Conservation (phyloP, 2,888 invertebrate genomes). For the Griposia aprilina region DNA sequence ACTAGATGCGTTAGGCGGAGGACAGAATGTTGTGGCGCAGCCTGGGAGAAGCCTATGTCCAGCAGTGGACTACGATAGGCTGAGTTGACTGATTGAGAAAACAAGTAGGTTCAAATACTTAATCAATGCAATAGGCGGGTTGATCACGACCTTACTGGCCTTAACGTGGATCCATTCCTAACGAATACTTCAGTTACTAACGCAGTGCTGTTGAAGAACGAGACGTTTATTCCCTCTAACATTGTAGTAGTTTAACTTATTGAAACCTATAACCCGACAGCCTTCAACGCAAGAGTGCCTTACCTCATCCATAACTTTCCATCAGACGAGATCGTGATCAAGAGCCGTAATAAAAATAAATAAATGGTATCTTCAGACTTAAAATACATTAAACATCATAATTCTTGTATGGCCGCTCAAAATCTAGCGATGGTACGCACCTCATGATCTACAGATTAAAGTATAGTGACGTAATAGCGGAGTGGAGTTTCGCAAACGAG, state of each 20-base stretch:
- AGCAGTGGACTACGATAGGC: no score
- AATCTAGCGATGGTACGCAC: slow-evolving; percentile 11
- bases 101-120: neutral
- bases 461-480: slow-evolving; percentile 71
- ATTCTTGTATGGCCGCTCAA: neutral
- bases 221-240: no score
- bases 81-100: neutral
- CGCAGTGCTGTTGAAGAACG: neutral
- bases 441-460: slow-evolving; percentile 43
- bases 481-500: slow-evolving; percentile 77
- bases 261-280: neutral
- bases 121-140: neutral
- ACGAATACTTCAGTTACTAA: neutral
- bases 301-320: neutral
- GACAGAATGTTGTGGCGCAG: no score
- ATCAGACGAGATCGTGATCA: neutral
- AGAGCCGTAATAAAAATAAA: neutral
- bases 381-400: neutral
- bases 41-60: no score
- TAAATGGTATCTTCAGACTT: neutral
- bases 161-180: neutral
- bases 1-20: no score
- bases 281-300: neutral
- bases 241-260: neutral
- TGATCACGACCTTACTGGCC: neutral